A percentile compares a stretch with the other conserved stretches of the same genome.
Conservation (phyloP, 1,140 invertebrate genomes). For the Polypedilum vanderplanki region DNA sequence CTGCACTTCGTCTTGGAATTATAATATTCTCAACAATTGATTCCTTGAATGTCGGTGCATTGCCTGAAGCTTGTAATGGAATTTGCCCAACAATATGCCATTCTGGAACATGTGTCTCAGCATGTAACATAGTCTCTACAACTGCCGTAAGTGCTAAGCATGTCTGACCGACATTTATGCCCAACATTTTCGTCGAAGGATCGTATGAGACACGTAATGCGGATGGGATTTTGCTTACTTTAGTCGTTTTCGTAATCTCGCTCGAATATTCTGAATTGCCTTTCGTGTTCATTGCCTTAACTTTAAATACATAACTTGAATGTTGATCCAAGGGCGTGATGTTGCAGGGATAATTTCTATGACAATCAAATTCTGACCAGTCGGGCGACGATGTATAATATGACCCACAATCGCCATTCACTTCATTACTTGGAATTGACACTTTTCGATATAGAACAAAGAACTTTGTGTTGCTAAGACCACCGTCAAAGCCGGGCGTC, state of each 20-base stretch:
- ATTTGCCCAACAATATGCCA: slow-evolving; percentile 67
- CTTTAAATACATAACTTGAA: slow-evolving; percentile 73
- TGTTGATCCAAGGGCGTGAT: slow-evolving; percentile 75
- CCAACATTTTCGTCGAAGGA: slow-evolving; percentile 61
- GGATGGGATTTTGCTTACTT: slow-evolving; percentile 73
- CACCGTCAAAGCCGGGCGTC: slow-evolving; percentile 86
- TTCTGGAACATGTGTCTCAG: slow-evolving; percentile 49
- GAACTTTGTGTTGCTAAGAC: slow-evolving; percentile 74
- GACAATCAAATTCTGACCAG: slow-evolving; percentile 77
- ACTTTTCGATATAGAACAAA: slow-evolving; percentile 69
- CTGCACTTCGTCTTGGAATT: slow-evolving; percentile 41
- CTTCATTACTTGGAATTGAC: slow-evolving; percentile 49
- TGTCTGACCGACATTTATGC: slow-evolving; percentile 67
- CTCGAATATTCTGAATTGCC: slow-evolving; percentile 78
- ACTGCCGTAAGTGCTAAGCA: slow-evolving; percentile 65
- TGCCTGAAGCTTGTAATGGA: slow-evolving; percentile 58
- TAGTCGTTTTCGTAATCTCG: slow-evolving; percentile 67
- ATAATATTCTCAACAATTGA: slow-evolving; percentile 52
- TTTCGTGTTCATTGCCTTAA: slow-evolving; percentile 78
- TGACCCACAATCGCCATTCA: slow-evolving; percentile 54
- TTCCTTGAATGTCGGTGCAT: slow-evolving; percentile 59
- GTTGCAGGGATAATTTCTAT: slow-evolving; percentile 77
- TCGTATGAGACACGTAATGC: slow-evolving; percentile 76
- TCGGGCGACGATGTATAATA: slow-evolving; percentile 53
- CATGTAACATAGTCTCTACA: slow-evolving; percentile 58